These are phyloP conservation scores for Lasioglossum lativentre DNA, from an alignment of 2,888 invertebrate genomes.

Conservation along the genomic window DNA sequence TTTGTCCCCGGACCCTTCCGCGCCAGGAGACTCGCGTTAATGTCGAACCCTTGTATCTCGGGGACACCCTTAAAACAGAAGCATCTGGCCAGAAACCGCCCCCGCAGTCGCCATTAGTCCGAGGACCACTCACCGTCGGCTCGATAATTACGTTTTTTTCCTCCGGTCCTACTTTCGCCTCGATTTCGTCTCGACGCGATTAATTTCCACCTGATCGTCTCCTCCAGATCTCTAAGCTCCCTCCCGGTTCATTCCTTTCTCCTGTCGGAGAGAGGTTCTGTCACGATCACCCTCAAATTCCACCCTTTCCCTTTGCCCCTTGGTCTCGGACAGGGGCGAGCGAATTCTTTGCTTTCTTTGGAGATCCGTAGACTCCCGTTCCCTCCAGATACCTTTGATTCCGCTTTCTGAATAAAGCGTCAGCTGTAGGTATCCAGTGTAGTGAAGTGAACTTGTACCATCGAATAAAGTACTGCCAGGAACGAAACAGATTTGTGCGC, in stretches of 20 bases:
- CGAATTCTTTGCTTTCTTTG: constrained; percentile 1
- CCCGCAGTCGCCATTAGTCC: constrained; percentile 69
- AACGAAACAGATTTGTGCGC: neutral
- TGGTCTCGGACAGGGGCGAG: neutral
- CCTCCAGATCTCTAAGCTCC: neutral
- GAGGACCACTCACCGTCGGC: constrained; percentile 66
- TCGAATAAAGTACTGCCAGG: neutral
- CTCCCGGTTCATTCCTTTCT: neutral
- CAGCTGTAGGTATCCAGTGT: neutral
- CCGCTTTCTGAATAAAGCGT: neutral
- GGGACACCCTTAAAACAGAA: constrained; percentile 66
- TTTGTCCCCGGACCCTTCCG: constrained; percentile 55
- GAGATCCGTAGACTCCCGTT: neutral
- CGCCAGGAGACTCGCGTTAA: constrained; percentile 66
- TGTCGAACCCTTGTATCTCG: constrained; percentile 75
- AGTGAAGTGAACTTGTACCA: neutral
- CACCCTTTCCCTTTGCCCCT: neutral
- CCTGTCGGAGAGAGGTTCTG: neutral
- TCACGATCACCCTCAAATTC: neutral
- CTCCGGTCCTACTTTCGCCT: constrained; percentile 10
- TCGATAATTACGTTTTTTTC: constrained; percentile 77
- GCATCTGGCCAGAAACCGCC: constrained; percentile 68
- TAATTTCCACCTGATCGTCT: constrained; percentile 62
- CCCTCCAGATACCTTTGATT: neutral
- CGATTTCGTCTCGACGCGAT: constrained; percentile 36